Base-by-base conservation (phyloP, 2,113 vertebrate genomes). In the Varanus salvator region DNA sequence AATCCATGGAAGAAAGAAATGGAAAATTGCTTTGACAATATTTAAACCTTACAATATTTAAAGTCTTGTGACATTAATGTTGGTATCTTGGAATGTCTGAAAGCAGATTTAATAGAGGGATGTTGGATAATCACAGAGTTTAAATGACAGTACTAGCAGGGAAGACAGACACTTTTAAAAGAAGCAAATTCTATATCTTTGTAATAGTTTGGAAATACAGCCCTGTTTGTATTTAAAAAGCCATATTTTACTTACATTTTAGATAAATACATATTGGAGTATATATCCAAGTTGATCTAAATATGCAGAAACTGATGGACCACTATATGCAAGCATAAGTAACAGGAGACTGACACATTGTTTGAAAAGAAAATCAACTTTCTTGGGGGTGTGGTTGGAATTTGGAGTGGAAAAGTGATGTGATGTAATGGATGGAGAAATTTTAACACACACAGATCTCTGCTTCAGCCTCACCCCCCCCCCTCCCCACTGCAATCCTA, bases 41-140 rank as follows among this genome's bases (percentile, higher is more conserved):
- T 90, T 86, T 86, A 81, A 74, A 86, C 78, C 52, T 92, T 86
- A 64, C 75, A 66, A 84, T 89, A 84, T 84, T 83, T 89, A 83
- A 89, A 87, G 57, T 78, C 86, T 78, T 66, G 57, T 77, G 57
- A 75, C 87, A 66, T 84, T 83, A 89, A 83, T 29, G 23, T 75
- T 50, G 27, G 69, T 83, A 75, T 89, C 81, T 75, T 19, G 54
- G 52, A 83, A 89, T 83, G 85, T 76, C 69, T 64, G 75, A 84
- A 83, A 44, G 68, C 69, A 25, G 80, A 89, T 76, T 75, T 75
- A 82, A 48, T 84, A 75, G 52, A 76, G 80, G 80, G 87, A 89
- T 83, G 15, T 7, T 27, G 85, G 52, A 76, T 75, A 83, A 84
- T 64, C 38, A 60, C 27, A 15, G 80, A 23, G 9, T 83, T 83